Base-by-base conservation (phyloP, 2,113 vertebrate genomes). In the Chaetura pelagica region DNA sequence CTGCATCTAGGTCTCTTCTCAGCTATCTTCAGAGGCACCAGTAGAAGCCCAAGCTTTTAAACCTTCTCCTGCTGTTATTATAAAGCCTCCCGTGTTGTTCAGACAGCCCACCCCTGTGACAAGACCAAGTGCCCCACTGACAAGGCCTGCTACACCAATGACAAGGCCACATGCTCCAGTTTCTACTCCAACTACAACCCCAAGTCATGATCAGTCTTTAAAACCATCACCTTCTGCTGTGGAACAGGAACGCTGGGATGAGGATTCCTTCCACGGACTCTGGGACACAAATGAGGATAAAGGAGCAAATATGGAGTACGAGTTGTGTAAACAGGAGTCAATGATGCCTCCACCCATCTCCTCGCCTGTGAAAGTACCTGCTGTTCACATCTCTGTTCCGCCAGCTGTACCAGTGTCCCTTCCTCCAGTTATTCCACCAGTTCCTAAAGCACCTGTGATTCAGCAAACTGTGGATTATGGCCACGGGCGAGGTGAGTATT, bases 391-490 rank as follows among this genome's bases (percentile, higher is more conserved):
- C 59, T 91, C 98, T 81, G 94, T 97, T 77, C 93, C 97, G 0
- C 94, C 98, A 89, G 93, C 96, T 87, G 94, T 97, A 74, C 92
- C 98, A 34, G 29, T 97, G 62, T 81, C 96, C 35, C 77, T 97
- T 81, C 84, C 97, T 85, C 77, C 98, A 72, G 97, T 97, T 93
- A 95, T 98, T 96, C 97, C 97, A 92, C 89, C 97, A 2, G 94
- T 97, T 92, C 93, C 98, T 62, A 98, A 98, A 88, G 96, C 98
- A 61, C 90, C 98, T 46, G 87, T 99, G 72, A 98, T 99, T 83
- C 98, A 99, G 73, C 99, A 99, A 96, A 99, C 99, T 7, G 99
- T 99, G 85, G 99, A 99, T 96, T 99, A 99, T 84, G 99, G 97
- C 90, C 98, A 98, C 0, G 98, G 99, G 3, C 98, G 99, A 95